Conservation (phyloP, 2,113 vertebrate genomes). For the Aramus guarauna region DNA sequence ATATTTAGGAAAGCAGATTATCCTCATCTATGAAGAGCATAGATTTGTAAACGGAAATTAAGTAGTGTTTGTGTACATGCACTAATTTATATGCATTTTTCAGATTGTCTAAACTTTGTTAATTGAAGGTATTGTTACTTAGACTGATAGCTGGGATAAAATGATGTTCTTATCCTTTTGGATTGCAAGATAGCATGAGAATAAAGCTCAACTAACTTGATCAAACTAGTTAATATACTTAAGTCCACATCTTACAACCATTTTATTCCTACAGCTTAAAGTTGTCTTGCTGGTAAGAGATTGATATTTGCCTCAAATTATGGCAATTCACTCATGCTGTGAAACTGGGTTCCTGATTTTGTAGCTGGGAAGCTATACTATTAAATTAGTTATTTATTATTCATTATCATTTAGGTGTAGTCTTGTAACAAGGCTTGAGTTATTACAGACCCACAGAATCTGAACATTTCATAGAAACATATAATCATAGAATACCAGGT, state of each 20-base stretch:
- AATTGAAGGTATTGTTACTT: not conserved
- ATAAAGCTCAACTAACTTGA: not conserved
- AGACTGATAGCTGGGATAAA: not conserved
- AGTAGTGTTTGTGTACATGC: not conserved
- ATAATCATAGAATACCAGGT: too few relatives aligned
- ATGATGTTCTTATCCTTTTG: not conserved
- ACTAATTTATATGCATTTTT: not conserved
- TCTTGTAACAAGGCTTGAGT: not conserved
- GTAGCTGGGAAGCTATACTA: not conserved
- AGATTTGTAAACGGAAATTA: not conserved
- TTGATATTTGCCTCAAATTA: not conserved
- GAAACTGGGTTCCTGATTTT: not conserved
- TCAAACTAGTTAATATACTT: not conserved
- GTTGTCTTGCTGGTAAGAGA: not conserved
- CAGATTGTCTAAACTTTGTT: not conserved
- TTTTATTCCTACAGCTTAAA: not conserved
- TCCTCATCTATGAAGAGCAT: not conserved
- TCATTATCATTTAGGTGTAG: not conserved
- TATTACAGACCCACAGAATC: not conserved
- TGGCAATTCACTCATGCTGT: not conserved
- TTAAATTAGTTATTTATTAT: not conserved
- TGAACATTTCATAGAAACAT: not conserved
- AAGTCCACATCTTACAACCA: not conserved
- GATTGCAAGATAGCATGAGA: not conserved
- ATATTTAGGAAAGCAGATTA: not conserved